Base-by-base conservation (phyloP, 2,797 vertebrate genomes). In the Neopelma chrysocephalum region DNA sequence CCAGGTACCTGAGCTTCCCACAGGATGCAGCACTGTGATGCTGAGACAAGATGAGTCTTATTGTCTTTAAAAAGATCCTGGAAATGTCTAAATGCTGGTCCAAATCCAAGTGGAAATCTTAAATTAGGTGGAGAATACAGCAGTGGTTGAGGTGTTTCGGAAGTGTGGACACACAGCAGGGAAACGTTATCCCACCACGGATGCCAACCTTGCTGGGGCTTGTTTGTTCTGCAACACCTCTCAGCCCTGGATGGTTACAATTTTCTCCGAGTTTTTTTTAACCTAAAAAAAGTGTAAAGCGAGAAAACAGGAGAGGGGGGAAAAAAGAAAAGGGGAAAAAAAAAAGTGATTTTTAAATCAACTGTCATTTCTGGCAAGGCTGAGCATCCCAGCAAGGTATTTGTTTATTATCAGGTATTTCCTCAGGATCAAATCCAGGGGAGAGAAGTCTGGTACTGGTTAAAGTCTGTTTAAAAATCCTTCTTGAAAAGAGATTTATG, bases 361-460 rank as follows among this genome's bases (percentile, higher is more conserved):
- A 89, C 93, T 83, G 57, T 92, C 76, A 77, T 53, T 87, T 78
- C 88, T 90, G 65, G 94, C 87, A 72, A 87, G 90, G 73, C 78
- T 43, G 60, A 89, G 70, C 80, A 89, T 92, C 91, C 85, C 90
- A 77, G 81, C 90, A 71, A 96, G 90, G 89, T 94, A 93, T 97
- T 95, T 94, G 87, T 95, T 95, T 90, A 88, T 94, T 91, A 90
- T 95, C 95, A 96, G 96, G 92, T 91, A 89, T 93, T 95, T 94
- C 87, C 89, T 94, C 94, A 47, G 10, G 90, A 85, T 92, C 91
- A 95, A 86, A 71, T 81, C 66, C 71, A 71, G 81, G 47, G 69
- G 47, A 85, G 95, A 94, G 68, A 91, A 90, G 89, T 89, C 95
- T 97, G 89, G 75, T 94, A 38, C 64, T 92, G 85, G 92, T 94